A percentile compares a stretch with the other conserved stretches of the same genome.
These are phyloP conservation scores for Tympanoctomys barrerae DNA, from an alignment of 2,797 vertebrate species.

Conservation along the genomic window DNA sequence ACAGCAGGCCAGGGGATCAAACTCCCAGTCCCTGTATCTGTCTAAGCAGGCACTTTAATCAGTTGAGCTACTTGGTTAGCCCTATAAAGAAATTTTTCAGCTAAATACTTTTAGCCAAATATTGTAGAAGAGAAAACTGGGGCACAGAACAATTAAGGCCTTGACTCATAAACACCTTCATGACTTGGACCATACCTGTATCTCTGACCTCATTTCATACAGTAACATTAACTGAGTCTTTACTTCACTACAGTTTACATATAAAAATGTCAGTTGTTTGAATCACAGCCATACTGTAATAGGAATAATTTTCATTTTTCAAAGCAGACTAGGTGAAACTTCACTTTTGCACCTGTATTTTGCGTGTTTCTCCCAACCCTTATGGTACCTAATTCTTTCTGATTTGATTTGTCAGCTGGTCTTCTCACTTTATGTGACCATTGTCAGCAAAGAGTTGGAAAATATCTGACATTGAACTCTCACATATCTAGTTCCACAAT, in stretches of 20 bases:
- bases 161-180: not conserved
- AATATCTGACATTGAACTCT: constrained; percentile 41
- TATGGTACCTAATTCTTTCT: not conserved
- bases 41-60: no score
- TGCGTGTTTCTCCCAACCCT: not conserved
- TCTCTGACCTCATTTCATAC: not conserved
- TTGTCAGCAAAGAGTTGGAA: not conserved
- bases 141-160: not conserved
- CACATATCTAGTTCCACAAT: constrained; percentile 45
- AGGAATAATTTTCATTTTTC: not conserved
- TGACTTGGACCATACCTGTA: not conserved
- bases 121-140: not conserved
- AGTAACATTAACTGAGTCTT: not conserved
- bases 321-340: not conserved
- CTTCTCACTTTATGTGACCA: constrained; percentile 21
- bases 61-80: no score
- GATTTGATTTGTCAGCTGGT: not conserved
- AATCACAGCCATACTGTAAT: not conserved
- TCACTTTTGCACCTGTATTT: not conserved
- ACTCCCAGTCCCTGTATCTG: no score
- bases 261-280: not conserved
- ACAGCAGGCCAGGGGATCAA: no score
- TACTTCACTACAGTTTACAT: not conserved
- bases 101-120: not conserved
- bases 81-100: not conserved